Evolutionary conservation across 1,140 invertebrate species (phyloP), one percentile per base, ranked within the genome.

Genomic region (Microvelia longipes): DNA sequence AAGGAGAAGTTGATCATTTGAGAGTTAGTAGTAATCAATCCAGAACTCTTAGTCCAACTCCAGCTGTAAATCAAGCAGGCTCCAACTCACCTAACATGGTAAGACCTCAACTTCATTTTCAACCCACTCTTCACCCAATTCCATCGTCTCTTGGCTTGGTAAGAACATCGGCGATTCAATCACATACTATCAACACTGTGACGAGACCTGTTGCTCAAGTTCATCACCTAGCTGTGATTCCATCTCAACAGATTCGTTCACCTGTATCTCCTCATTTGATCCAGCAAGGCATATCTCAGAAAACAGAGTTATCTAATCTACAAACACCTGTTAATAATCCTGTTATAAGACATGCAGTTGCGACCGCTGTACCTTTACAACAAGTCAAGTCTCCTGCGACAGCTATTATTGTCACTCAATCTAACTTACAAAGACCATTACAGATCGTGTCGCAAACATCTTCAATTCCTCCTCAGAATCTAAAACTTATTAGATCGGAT

Each of bases 391-490:
- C n/a, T n/a, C 67, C 67, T 2, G 19, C 69, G 11, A 13, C 69
- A 1, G 65, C 61, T 25, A n/a, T 66, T 28, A 25, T 24, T 15
- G 62, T 64, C 11, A 13, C 62, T 24, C 62, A 64, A 26, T 24
- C 62, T 5, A 64, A 26, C 24, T 11, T 50, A 11, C 25, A 24
- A 1, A 69, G 27, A 29, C 69, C 64, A 65, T 25, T 64, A 5
- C 62, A 64, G 26, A 62, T 69, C 24, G 62, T 69, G 13, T 28
- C 62, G 15, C 61, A 65, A 24, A 29, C 61, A 24, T 28, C 71
- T 61, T 67, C 29, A 1, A 26, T 67, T 5, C 50, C 69, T 14
- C 71, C 71, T 29, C 71, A 69, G 64, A 72, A 72, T 67, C 28
- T 72, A 28, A 72, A 72, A 69, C 25, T 70, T 14, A 66, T 70